Conservation (phyloP, 2,113 vertebrate species). For the Pterocles burchelli region DNA sequence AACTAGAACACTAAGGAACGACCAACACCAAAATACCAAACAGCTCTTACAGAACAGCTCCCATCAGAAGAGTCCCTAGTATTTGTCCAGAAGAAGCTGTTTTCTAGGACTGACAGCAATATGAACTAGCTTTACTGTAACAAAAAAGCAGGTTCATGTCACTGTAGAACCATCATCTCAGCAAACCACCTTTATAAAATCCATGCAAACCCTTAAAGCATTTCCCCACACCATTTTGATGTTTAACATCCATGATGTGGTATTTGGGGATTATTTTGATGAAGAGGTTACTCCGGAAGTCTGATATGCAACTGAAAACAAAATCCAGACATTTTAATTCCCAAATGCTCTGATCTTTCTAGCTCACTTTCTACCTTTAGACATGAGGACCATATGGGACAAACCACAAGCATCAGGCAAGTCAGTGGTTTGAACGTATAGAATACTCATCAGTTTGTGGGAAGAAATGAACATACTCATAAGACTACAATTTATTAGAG, state of each 20-base stretch:
- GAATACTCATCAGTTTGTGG: background rate
- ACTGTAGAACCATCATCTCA: background rate
- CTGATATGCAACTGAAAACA: background rate
- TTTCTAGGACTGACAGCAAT: accelerated
- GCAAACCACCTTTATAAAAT: background rate
- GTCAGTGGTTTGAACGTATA: background rate
- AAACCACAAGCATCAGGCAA: background rate
- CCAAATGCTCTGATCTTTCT: background rate
- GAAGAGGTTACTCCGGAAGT: background rate
- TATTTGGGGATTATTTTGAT: background rate
- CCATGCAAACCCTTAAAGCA: background rate
- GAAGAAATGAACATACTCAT: background rate
- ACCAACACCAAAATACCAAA: background rate
- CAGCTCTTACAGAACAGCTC: background rate
- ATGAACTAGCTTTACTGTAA: background rate
- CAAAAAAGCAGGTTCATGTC: background rate
- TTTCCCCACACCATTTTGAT: background rate
- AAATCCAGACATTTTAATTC: background rate
- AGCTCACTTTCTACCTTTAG: background rate
- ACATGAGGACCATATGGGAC: background rate
- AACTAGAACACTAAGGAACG: background rate
- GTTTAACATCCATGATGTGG: background rate
- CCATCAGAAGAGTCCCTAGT: background rate
- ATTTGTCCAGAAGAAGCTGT: background rate
- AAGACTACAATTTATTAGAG: background rate